These are phyloP conservation scores for Peromyscus maniculatus DNA, from an alignment of 2,113 vertebrate genomes.

Conservation along the genomic window DNA sequence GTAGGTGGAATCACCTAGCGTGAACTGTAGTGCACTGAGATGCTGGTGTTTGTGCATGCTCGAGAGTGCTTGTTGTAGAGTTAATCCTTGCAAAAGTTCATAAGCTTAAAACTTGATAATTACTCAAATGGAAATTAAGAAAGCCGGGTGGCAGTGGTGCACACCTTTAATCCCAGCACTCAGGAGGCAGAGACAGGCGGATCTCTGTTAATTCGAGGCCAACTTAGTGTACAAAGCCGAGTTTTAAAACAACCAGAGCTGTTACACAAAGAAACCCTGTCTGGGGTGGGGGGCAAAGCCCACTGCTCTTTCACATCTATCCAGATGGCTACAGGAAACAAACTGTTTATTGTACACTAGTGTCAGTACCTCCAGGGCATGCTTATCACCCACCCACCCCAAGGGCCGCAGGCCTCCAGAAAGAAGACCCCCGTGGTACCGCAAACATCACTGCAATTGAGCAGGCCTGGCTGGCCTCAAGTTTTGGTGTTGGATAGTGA, in stretches of 20 bases:
- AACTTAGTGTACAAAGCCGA: not conserved
- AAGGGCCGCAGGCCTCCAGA: not conserved
- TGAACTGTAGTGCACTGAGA: not conserved
- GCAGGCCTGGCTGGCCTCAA: not conserved
- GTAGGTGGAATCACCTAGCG: not conserved
- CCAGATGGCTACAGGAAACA: not conserved
- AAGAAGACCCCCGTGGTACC: no score
- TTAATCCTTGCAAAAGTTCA: not conserved
- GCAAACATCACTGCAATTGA: not conserved
- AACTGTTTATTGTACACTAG: not conserved
- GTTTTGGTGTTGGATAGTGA: not conserved
- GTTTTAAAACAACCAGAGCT: not conserved
- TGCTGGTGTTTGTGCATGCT: not conserved
- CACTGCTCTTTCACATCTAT: not conserved
- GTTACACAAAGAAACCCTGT: not conserved
- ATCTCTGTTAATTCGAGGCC: not conserved
- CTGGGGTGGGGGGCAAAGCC: no score
- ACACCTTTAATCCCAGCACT: not conserved
- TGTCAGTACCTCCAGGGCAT: not conserved
- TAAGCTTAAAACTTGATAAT: not conserved
- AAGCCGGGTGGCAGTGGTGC: not conserved
- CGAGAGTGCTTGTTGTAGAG: fast-evolving
- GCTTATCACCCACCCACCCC: not conserved
- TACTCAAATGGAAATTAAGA: not conserved
- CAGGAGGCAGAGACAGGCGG: not conserved